A percentile compares a stretch with the other conserved stretches of the same genome.
These are phyloP conservation scores for Sapajus apella DNA, from an alignment of 2,113 vertebrate species.

Conservation along the genomic window DNA sequence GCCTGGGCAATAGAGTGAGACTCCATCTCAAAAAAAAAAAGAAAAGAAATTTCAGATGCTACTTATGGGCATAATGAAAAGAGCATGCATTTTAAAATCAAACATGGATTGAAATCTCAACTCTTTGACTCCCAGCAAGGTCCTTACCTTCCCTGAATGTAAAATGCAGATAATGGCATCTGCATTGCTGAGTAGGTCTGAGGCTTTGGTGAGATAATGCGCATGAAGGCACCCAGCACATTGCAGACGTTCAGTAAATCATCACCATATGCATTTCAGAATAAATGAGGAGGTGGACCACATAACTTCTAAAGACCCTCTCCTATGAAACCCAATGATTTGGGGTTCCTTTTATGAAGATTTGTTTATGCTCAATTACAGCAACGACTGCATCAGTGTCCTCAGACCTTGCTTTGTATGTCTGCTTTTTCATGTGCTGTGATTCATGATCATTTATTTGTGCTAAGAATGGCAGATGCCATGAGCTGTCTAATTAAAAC, in stretches of 20 bases:
- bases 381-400: fast-evolving
- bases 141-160: not conserved
- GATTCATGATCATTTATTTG: not conserved
- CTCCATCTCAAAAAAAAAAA: too few relatives aligned
- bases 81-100: not conserved
- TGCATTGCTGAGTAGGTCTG: not conserved
- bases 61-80: not conserved
- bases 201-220: not conserved
- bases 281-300: not conserved
- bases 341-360: not conserved
- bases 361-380: not conserved
- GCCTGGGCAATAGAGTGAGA: too few relatives aligned
- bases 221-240: fast-evolving
- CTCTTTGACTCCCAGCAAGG: not conserved
- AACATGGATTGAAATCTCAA: not conserved
- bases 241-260: not conserved
- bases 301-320: not conserved
- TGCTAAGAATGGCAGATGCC: not conserved
- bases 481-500: conserved; percentile 8
- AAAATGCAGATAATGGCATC: not conserved
- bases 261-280: not conserved
- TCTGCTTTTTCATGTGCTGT: not conserved
- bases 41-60: not conserved
- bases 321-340: not conserved
- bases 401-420: not conserved